Conservation (phyloP, 2,888 invertebrate species). For the Caenorhabditis virilis region DNA sequence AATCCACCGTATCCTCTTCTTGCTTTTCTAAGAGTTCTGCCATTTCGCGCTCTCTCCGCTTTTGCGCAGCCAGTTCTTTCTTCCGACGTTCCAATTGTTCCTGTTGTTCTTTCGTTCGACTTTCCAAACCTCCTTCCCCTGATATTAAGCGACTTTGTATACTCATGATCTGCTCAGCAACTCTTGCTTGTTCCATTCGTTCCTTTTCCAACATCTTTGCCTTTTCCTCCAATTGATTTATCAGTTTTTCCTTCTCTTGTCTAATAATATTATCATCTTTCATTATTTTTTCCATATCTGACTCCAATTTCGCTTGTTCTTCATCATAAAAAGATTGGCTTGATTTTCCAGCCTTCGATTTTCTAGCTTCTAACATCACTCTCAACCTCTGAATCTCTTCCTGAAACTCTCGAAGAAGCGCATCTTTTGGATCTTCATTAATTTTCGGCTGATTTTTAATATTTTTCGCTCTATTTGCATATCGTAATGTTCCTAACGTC, state of each 20-base stretch:
- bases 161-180: constrained; percentile 71
- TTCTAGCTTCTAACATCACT: constrained; percentile 48
- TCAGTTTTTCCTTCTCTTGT: constrained; percentile 52
- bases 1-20: constrained; percentile 87
- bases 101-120: constrained; percentile 92
- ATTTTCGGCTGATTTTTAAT: constrained; percentile 98
- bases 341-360: constrained; percentile 56
- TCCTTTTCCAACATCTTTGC: constrained; percentile 61
- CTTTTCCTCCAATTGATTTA: constrained; percentile 25
- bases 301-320: constrained; percentile 70
- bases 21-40: constrained; percentile 89
- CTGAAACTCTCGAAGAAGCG: constrained; percentile 90
- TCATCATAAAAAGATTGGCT: constrained; percentile 60
- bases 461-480: constrained; percentile 79
- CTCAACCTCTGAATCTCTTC: constrained; percentile 58
- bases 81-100: constrained; percentile 83
- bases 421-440: constrained; percentile 99
- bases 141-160: constrained; percentile 91
- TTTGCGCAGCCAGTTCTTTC: constrained; percentile 86
- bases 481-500: constrained; percentile 75
- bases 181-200: constrained; percentile 54
- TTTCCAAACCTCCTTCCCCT: constrained; percentile 78
- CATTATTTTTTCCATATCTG: constrained; percentile 71
- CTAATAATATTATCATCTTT: constrained; percentile 56
- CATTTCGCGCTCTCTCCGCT: constrained; percentile 82